Base-by-base conservation (phyloP, 1,140 invertebrate genomes). In the Leptinotarsa defecta region DNA sequence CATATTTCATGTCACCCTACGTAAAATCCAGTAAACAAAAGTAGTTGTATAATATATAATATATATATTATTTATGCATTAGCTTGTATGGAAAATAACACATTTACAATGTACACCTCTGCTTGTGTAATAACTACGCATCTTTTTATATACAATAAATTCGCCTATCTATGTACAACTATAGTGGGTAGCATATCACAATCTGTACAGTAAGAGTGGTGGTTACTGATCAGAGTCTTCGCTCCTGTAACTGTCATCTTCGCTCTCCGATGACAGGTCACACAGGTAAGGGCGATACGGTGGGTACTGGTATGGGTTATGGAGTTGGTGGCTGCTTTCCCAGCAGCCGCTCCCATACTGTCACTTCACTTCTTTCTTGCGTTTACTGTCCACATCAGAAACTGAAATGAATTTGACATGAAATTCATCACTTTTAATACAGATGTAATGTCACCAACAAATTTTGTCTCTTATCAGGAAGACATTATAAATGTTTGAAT, bases 281-380 rank as follows among this genome's bases (percentile, higher is more conserved):
- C 73, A 70, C 73, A 70, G 68, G 48, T 77, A 79, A 43, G 78
- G 72, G 63, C 76, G 64, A 72, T 79, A 77, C 27, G 71, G 43
- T 20, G 76, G 74, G 68, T 74, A 71, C 70, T 74, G 74, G 61
- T 74, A 75, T 74, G 76, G 75, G 74, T 80, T 75, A 74, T 77
- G 78, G 76, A 80, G 81, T 43, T 24, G 73, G 52, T 74, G 67
- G 49, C 73, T 74, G 73, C 73, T 48, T 81, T 80, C 79, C 80
- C 77, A 77, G 77, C 80, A 82, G 80, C 79, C 84, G 62, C 77
- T 77, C 72, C 78, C 81, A 78, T 81, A 83, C 79, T 83, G 84
- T 85, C 84, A 85, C 84, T 85, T 85, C 68, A 84, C 80, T 75
- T 85, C 84, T 81, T 83, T 84, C 78, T 83, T 83, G 57, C 84